A percentile compares a stretch with the other conserved stretches of the same genome.
Evolutionary conservation across 2,113 vertebrate genomes (phyloP).

Genomic region (Pseudorhombus dupliciocellatus): DNA sequence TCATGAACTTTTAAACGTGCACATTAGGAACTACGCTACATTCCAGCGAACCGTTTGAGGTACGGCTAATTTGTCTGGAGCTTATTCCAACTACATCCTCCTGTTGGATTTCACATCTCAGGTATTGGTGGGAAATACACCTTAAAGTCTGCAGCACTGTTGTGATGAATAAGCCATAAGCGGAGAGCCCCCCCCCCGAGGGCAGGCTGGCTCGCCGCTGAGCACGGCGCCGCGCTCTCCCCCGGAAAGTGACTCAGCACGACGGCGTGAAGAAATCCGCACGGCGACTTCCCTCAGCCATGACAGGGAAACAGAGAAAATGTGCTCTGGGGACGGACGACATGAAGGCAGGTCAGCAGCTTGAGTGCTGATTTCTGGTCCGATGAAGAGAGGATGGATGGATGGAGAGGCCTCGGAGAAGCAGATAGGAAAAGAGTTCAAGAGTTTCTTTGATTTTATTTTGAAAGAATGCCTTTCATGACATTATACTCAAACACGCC

Average conservation of each 20-base stretch:
- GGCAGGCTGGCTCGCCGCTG: neutral
- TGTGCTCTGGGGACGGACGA: neutral
- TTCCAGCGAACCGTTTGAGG: slow-evolving; percentile 18
- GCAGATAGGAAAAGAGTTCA: neutral
- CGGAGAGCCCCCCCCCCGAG: neutral
- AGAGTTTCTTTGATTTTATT: neutral
- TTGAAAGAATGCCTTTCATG: no score
- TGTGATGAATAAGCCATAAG: slow-evolving; percentile 19
- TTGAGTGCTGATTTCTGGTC: neutral
- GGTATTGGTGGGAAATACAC: slow-evolving; percentile 6
- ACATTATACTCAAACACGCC: neutral
- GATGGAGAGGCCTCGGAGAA: no score
- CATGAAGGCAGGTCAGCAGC: neutral
- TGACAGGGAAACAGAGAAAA: slow-evolving; percentile 6
- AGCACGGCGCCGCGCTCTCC: neutral
- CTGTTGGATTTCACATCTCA: slow-evolving; percentile 13
- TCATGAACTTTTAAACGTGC: slow-evolving; percentile 48
- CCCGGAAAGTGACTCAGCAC: slow-evolving; percentile 1
- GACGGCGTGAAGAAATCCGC: neutral
- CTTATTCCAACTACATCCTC: slow-evolving; percentile 29
- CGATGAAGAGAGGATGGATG: no score
- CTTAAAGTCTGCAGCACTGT: neutral
- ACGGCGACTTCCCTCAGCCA: slow-evolving; percentile 9
- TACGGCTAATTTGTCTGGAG: neutral
- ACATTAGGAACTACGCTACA: neutral